Base-by-base conservation (phyloP, 2,113 vertebrate genomes). In the Hippocampus abdominalis region DNA sequence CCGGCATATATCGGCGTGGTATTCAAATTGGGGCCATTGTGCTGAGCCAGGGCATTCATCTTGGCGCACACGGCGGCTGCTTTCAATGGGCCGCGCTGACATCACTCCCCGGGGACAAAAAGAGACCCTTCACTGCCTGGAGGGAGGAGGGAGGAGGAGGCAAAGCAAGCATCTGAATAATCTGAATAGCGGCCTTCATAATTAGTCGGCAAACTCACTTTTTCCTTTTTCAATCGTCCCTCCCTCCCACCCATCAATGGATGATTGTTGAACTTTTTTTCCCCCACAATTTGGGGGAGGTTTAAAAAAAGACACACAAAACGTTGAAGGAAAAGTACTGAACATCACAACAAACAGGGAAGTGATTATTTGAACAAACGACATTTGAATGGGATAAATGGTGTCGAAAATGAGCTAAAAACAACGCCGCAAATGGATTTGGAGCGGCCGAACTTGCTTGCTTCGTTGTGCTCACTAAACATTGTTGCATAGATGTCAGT, bases 1-100 rank as follows among this genome's bases (percentile, higher is more conserved):
- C 21, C 88, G 88, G 88, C 74, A 87, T 78, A 87, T 77, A 91
- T 82, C 91, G 77, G 86, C 73, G 74, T 86, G 88, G 83, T 90
- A 93, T 93, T 94, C 92, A 92, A 93, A 95, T 93, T 77, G 89
- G 91, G 89, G 69, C 89, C 91, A 91, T 87, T 92, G 91, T 91
- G 90, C 89, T 90, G 85, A 64, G 78, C 86, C 78, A 40, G 85
- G 88, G 89, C 88, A 92, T 90, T 94, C 92, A 91, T 90, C 84
- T 88, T 73, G 0, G 75, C 83, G 81, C 75, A 69, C 86, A 81
- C 70, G 36, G 75, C 27, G 90, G 90, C 90, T 85, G 84, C 60
- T 89, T 85, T 92, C 89, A 87, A 89, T 91, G 90, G 91, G 88
- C 90, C 88, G 40, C 64, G 77, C 86, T 89, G 92, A 92, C 89